Base-by-base conservation (phyloP, 2,113 vertebrate genomes). In the Ctenomys sociabilis region DNA sequence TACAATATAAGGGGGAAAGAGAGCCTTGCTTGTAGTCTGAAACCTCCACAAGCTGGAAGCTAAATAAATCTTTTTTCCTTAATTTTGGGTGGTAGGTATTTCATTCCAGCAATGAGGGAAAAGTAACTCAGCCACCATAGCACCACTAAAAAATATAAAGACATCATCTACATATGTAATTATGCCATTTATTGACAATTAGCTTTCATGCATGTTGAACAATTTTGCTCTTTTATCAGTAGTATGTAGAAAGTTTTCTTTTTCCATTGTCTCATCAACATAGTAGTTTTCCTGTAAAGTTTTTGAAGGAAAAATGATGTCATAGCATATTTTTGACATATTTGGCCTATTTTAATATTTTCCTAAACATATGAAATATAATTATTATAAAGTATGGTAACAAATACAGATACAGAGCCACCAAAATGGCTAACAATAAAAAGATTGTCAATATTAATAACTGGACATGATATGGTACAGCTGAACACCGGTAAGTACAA, bases 281-380 rank as follows among this genome's bases (percentile, higher is more conserved):
- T 12, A 75, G 37, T n/a, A 59, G 32, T 37, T n/a, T 85, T 4
- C 26, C 24, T 75, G 21, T 54, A 77, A 90, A 68, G 43, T 12
- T 43, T 90, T 78, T 68, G 30, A 84, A 52, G 30, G 54, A 73
- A 30, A 75, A 84, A 64, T 89, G 14, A 30, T 77, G 84, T 83
- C 9, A 35, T 16, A 84, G 16, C 3, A 0, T 35, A 24, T 75
- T 54, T 84, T 45, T 22, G 1, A 66, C 19, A 37, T 30, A 52
- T 22, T 66, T n/a, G 11, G 19, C 32, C 80, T 43, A 26, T 54
- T 35, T 84, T 83, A 75, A 45, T 12, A 66, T 54, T 75, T 21
- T 54, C 43, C 13, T 54, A 84, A 43, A 77, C 26, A 35, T 49
- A 28, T 45, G 45, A 43, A 37, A 21, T n/a, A 3, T 16, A 66